Conservation (phyloP, 2,113 vertebrate species). For the Lethenteron camtschaticum region DNA sequence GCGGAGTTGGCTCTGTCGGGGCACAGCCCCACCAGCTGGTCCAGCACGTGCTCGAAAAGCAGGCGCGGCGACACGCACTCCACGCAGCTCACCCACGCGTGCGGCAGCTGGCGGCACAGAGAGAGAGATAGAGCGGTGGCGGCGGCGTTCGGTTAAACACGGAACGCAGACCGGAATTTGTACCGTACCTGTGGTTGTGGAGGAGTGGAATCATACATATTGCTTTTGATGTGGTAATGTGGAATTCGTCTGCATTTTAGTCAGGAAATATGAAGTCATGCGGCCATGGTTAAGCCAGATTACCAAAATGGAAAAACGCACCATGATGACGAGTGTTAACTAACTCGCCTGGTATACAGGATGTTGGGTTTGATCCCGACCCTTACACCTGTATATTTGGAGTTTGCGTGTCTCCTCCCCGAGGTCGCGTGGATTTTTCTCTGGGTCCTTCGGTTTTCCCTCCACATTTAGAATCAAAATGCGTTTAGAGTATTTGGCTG, state of each 20-base stretch:
- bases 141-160: slow-evolving; percentile 3
- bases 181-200: no score
- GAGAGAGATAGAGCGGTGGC: slow-evolving; percentile 10
- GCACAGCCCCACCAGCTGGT: slow-evolving; percentile 28
- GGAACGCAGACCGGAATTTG: not conserved
- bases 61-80: slow-evolving; percentile 45
- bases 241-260: not conserved
- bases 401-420: no score
- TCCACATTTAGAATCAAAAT: no score
- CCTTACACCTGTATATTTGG: no score
- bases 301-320: not conserved
- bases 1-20: slow-evolving; percentile 18
- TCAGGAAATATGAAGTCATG: not conserved
- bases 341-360: no score
- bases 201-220: no score
- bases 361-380: no score
- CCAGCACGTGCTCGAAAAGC: slow-evolving; percentile 59
- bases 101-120: slow-evolving; percentile 36
- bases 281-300: not conserved
- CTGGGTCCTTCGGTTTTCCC: no score
- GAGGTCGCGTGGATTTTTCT: no score
- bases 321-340: no score
- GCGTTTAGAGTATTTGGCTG: no score
- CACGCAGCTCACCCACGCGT: slow-evolving; percentile 51
- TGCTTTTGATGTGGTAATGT: no score